Percentiles rank a stretch among this genome's conserved stretches.
Evolutionary conservation across 2,888 invertebrate genomes (phyloP).

Genomic region (Leptarthrus brevirostris): DNA sequence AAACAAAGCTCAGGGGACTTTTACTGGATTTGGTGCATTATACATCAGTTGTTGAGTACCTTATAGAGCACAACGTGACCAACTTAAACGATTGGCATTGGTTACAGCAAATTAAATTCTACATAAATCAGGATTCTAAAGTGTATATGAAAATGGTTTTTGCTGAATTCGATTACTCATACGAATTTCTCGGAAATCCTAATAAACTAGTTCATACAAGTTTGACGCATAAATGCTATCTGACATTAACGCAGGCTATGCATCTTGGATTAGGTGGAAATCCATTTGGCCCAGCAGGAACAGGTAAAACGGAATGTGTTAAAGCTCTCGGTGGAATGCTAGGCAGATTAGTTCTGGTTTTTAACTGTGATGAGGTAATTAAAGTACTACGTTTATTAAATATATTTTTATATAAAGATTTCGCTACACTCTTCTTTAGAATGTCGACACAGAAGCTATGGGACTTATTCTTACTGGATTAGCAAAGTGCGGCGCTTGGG

Average conservation of each 20-base stretch:
- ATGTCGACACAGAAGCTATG: slow-evolving; percentile 95
- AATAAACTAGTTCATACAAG: slow-evolving; percentile 95
- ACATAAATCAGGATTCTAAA: slow-evolving; percentile 68
- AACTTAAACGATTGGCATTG: slow-evolving; percentile 87
- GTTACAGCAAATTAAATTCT: slow-evolving; percentile 93
- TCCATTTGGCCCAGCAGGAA: slow-evolving; percentile 99
- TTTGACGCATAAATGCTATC: slow-evolving; percentile 96
- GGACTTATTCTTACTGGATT: slow-evolving; percentile 92
- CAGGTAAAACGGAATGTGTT: slow-evolving; percentile 98
- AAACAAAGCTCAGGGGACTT: slow-evolving; percentile 90
- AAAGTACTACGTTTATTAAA: neutral
- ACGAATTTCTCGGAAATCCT: slow-evolving; percentile 97
- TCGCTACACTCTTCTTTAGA: too few species aligned
- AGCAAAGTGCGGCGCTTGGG: slow-evolving; percentile 96
- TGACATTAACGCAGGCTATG: slow-evolving; percentile 96
- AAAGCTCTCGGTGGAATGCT: slow-evolving; percentile 92
- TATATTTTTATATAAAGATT: neutral
- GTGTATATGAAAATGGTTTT: slow-evolving; percentile 83
- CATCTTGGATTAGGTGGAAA: slow-evolving; percentile 97
- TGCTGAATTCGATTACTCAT: slow-evolving; percentile 94
- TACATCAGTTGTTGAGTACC: slow-evolving; percentile 81
- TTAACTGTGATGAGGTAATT: slow-evolving; percentile 94
- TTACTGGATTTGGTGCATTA: slow-evolving; percentile 95
- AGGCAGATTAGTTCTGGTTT: slow-evolving; percentile 93
- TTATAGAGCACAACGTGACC: slow-evolving; percentile 77